Evolutionary conservation across 1,140 invertebrate species (phyloP).

Genomic region (Aphelinus certus): DNA sequence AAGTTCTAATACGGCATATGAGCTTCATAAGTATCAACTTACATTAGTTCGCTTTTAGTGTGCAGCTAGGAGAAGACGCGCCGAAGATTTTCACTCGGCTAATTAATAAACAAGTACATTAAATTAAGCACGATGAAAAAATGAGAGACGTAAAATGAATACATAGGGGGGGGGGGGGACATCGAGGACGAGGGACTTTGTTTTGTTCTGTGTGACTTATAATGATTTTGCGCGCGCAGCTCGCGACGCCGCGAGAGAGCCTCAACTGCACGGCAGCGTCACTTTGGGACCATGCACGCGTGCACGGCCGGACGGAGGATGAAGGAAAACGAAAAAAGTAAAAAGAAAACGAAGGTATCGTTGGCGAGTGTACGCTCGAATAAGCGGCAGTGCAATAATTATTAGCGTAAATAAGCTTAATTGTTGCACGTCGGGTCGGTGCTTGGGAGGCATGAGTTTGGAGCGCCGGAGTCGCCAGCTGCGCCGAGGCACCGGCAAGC

Average conservation of each 20-base stretch:
- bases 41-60: too few relatives aligned
- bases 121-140: not conserved
- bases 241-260: too few relatives aligned
- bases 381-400: constrained; percentile 11
- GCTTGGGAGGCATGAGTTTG: too few relatives aligned
- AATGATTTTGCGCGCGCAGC: not conserved
- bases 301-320: too few relatives aligned
- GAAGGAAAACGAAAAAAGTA: too few relatives aligned
- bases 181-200: not conserved
- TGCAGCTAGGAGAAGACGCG: not conserved
- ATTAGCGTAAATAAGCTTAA: constrained; percentile 5
- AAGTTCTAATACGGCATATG: too few relatives aligned
- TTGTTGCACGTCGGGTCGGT: not conserved
- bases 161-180: not conserved
- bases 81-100: not conserved
- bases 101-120: constrained; percentile 3
- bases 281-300: too few relatives aligned
- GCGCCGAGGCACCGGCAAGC: too few relatives aligned
- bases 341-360: too few relatives aligned
- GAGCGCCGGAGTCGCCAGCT: too few relatives aligned
- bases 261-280: too few relatives aligned
- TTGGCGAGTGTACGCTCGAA: not conserved
- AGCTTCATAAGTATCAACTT: too few relatives aligned
- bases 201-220: constrained; percentile 16
- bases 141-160: constrained; percentile 2